Evolutionary conservation across 2,113 vertebrate genomes (phyloP).

Genomic region (Ophiodon elongatus): DNA sequence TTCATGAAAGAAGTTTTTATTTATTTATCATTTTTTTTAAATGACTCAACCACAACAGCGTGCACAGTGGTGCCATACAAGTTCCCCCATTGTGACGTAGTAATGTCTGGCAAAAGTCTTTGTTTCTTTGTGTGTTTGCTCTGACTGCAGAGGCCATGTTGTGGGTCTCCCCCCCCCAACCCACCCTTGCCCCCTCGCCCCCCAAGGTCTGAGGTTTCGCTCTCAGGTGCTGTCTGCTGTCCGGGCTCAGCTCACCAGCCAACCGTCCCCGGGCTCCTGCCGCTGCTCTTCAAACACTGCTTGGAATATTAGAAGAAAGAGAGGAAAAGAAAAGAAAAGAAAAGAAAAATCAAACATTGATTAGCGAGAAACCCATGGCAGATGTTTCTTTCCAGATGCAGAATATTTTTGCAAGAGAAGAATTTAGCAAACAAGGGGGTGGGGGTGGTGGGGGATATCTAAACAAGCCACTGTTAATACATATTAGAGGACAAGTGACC

Average conservation of each 20-base stretch:
- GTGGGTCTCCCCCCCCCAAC: slow-evolving; percentile 48
- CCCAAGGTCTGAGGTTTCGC: slow-evolving; percentile 63
- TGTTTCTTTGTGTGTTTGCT: slow-evolving; percentile 56
- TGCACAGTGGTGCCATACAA: background rate
- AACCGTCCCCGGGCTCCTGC: slow-evolving; percentile 65
- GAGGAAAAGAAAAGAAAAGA: background rate
- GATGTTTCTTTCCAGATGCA: slow-evolving; percentile 54
- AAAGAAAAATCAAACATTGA: slow-evolving; percentile 71
- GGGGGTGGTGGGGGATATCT: background rate
- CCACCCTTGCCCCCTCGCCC: slow-evolving; percentile 20
- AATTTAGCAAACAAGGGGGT: background rate
- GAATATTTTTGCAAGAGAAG: slow-evolving; percentile 25
- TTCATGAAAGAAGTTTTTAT: slow-evolving; percentile 1
- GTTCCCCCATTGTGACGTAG: slow-evolving; percentile 10
- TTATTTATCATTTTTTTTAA: background rate
- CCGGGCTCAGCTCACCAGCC: slow-evolving; percentile 53
- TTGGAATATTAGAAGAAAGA: slow-evolving; percentile 42
- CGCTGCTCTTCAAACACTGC: slow-evolving; percentile 75
- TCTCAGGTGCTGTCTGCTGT: slow-evolving; percentile 60
- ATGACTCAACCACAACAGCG: background rate
- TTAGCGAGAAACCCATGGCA: slow-evolving; percentile 48
- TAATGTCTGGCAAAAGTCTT: slow-evolving; percentile 31
- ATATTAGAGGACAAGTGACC: background rate
- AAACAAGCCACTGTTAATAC: background rate
- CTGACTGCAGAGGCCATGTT: slow-evolving; percentile 63